Evolutionary conservation across 2,113 vertebrate species (phyloP).

Genomic region (Mus pahari): DNA sequence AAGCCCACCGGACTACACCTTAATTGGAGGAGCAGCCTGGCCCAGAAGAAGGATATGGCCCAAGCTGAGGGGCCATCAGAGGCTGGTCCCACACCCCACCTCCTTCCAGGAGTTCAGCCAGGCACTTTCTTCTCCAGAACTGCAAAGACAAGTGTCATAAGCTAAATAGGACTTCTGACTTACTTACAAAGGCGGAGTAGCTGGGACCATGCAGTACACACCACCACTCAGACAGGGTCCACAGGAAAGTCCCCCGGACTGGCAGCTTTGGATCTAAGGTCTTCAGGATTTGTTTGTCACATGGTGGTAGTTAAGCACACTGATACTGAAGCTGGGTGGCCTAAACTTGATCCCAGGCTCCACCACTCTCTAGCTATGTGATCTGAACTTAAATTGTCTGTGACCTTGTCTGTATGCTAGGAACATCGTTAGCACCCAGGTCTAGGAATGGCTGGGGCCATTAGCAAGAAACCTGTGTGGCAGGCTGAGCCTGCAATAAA

Average conservation of each 20-base stretch:
- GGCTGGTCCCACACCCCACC: too few relatives aligned
- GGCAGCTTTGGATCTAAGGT: fast-evolving
- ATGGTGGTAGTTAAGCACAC: fast-evolving
- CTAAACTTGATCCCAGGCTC: neutral
- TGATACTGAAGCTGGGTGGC: neutral
- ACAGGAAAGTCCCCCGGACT: neutral
- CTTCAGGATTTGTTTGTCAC: neutral
- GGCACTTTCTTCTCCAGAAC: neutral
- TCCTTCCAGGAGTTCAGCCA: neutral
- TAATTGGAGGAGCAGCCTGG: fast-evolving
- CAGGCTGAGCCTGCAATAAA: neutral
- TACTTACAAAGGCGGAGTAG: neutral
- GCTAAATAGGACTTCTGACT: neutral
- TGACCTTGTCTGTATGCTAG: too few relatives aligned
- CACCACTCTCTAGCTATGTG: neutral
- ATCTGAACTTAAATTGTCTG: neutral
- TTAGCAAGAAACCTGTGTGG: neutral
- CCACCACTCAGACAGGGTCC: too few relatives aligned
- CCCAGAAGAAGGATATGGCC: fast-evolving
- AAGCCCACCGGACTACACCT: neutral
- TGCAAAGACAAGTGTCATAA: neutral
- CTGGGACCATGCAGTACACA: neutral
- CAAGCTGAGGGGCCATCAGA: neutral
- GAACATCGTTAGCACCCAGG: neutral
- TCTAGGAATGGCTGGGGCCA: neutral